These are phyloP conservation scores for Antedon mediterranea DNA, from an alignment of 53 echinoderm and acorn worm genomes.

Conservation along the genomic window DNA sequence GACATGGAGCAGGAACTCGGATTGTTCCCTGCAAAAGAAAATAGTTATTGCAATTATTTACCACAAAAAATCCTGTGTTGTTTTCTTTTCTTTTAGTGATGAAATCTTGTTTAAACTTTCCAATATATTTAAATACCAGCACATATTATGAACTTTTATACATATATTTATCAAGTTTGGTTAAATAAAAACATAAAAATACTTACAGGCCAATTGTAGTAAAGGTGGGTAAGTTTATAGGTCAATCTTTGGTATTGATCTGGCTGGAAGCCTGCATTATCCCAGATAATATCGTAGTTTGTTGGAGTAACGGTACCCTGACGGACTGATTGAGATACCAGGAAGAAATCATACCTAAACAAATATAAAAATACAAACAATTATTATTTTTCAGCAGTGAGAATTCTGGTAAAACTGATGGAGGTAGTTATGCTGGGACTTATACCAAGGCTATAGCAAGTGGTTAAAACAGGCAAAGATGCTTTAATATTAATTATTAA, in stretches of 20 bases:
- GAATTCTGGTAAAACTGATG: no score
- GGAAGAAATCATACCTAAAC: slow-evolving; percentile 74
- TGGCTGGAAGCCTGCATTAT: slow-evolving; percentile 46
- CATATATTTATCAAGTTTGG: no score
- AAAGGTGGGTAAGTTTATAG: slow-evolving; percentile 87
- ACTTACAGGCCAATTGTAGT: slow-evolving; percentile 98
- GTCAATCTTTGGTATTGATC: slow-evolving; percentile 66
- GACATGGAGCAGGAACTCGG: slow-evolving; percentile 89
- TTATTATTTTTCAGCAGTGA: no score
- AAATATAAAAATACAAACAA: background rate
- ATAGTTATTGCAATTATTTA: background rate
- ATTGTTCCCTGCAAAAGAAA: slow-evolving; percentile 60
- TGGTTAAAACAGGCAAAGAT: no score
- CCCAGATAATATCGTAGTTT: slow-evolving; percentile 68
- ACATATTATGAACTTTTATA: no score
- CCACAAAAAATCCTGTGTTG: no score
- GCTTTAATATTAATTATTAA: no score
- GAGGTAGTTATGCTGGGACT: no score
- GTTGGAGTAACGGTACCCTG: slow-evolving; percentile 89
- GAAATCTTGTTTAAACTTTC: no score
- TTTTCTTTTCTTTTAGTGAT: no score
- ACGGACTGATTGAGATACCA: slow-evolving; percentile 70
- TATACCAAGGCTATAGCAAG: no score
- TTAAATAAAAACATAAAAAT: background rate
- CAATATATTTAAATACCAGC: no score